Base-by-base conservation (phyloP, 2,113 vertebrate genomes). In the Litocranius walleri region DNA sequence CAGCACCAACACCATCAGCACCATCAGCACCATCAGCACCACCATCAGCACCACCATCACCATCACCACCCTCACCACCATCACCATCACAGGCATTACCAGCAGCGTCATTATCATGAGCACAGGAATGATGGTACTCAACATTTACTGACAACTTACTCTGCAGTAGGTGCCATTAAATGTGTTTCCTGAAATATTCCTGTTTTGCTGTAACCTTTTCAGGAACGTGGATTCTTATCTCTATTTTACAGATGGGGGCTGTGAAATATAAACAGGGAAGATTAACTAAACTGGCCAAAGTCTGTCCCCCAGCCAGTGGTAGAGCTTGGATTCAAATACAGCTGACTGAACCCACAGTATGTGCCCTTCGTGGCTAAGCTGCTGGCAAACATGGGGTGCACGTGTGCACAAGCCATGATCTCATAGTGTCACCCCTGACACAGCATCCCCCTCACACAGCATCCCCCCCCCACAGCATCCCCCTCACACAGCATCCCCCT, bases 61-160 rank as follows among this genome's bases (percentile, higher is more conserved):
- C 4, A 16, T 0, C 30, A 40, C 0, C 29, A 9, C 0, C 27
- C 43, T 0, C 56, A 57, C 0, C 54, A 56, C 17, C 19, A 59
- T 0, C 57, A 59, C 57, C 10, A 27, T 4, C 27, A 61, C 59
- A 59, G 57, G 57, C 59, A 29, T 29, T 14, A 6, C 27, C 57
- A 29, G 57, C 5, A 61, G 57, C 5, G 0, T 29, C 57, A 61
- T 61, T 2, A 0, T 13, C 57, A 13, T 27, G 57, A 61, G 11
- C 57, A 13, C 11, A 29, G 57, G 5, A 1, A 61, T 1, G 25
- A 61, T 6, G 57, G 5, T 3, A 6, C 25, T 29, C 25, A 61
- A 13, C 27, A 29, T 6, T 29, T 61, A 61, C 57, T 61, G 57
- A 13, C 27, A 11, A 29, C 25, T 61, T 61, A 61, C 57, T 61